A percentile compares a stretch with the other conserved stretches of the same genome.
These are phyloP conservation scores for Cyanistes caeruleus DNA, from an alignment of 2,113 vertebrate genomes.

Conservation along the genomic window DNA sequence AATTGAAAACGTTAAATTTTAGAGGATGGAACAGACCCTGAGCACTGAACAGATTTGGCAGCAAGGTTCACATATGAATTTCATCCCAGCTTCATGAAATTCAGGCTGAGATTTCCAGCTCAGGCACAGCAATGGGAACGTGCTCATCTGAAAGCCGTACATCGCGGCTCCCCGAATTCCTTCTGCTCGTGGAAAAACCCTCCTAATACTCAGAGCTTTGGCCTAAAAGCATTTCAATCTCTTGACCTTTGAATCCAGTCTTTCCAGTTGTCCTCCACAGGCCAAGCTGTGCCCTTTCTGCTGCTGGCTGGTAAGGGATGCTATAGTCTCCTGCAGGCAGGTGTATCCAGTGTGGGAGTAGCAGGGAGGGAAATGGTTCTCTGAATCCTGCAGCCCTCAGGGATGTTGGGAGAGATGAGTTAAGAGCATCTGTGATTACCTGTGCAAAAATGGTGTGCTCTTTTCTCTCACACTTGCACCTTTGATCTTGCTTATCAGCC, in stretches of 20 bases:
- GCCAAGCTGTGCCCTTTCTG: not conserved
- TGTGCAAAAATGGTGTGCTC: not conserved
- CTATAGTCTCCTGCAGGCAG: not conserved
- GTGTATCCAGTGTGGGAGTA: rapidly evolving
- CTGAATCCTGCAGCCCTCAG: not conserved
- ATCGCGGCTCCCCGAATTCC: not conserved
- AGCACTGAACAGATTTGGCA: not conserved
- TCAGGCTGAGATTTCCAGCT: not conserved
- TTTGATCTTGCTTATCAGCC: not conserved
- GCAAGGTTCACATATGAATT: not conserved
- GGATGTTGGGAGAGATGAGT: not conserved
- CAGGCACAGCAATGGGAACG: not conserved
- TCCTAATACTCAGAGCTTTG: not conserved
- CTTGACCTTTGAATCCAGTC: not conserved
- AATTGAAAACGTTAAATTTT: not conserved
- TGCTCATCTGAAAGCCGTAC: not conserved
- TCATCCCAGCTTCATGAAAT: not conserved
- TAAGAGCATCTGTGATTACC: not conserved
- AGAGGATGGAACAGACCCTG: not conserved
- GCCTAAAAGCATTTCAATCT: not conserved
- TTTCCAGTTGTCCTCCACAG: not conserved
- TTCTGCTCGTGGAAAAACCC: not conserved
- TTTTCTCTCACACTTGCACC: not conserved
- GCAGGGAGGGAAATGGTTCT: not conserved
- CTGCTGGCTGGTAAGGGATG: not conserved